phyloP scores from a whole-genome alignment of 2,113 vertebrate species.

The Etheostoma spectabile region DNA sequence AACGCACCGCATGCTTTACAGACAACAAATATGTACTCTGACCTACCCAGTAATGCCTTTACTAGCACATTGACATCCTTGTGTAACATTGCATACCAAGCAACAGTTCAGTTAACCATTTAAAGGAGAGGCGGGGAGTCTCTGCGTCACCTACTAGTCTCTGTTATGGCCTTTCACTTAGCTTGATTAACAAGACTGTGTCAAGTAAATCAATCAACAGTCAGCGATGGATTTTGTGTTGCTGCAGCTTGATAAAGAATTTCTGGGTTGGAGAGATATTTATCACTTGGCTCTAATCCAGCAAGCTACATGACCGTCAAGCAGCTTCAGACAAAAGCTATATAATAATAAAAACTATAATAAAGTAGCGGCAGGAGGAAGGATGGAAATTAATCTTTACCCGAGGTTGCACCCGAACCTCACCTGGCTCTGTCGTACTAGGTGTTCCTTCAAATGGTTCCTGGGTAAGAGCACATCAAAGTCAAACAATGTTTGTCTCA shows the following conservation, averaged over 20 bases:
- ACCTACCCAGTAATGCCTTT: constrained; percentile 40
- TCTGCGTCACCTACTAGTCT: constrained; percentile 12
- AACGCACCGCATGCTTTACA: constrained; percentile 1
- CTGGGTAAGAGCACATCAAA: constrained; percentile 49
- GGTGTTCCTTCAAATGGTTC: constrained; percentile 27
- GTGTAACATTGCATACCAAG: constrained; percentile 27
- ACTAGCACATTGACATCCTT: constrained; percentile 43
- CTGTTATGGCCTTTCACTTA: constrained; percentile 71
- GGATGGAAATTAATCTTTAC: constrained; percentile 32
- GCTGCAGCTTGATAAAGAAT: constrained; percentile 35
- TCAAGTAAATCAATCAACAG: constrained; percentile 66
- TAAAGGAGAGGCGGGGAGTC: constrained; percentile 27
- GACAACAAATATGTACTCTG: constrained; percentile 65
- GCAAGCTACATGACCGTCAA: not conserved
- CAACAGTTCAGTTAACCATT: constrained; percentile 67
- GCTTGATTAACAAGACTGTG: constrained; percentile 67
- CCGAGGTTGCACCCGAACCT: constrained; percentile 46
- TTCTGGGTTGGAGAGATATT: constrained; percentile 6
- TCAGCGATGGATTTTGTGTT: constrained; percentile 65
- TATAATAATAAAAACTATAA: not conserved
- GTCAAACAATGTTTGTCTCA: constrained; percentile 41
- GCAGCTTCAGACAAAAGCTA: constrained; percentile 26
- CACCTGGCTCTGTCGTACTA: constrained; percentile 36
- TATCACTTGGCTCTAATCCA: constrained; percentile 22
- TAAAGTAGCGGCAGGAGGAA: constrained; percentile 24